These are phyloP conservation scores for Bombylius discolor DNA, from an alignment of 2,888 invertebrate genomes.

Conservation along the genomic window DNA sequence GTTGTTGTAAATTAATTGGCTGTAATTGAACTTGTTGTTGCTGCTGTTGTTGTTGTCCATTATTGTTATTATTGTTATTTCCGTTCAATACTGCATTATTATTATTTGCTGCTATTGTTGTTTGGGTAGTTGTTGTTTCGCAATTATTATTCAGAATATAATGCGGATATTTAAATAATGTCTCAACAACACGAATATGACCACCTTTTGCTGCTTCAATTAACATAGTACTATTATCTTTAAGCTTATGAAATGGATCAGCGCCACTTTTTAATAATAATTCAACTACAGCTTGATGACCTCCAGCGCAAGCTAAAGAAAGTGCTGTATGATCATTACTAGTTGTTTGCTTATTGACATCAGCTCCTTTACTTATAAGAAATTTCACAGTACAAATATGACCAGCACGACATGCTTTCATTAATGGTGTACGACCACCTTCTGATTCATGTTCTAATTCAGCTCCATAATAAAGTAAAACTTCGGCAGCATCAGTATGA, in stretches of 20 bases:
- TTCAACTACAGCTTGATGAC: conserved; percentile 88
- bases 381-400: conserved; percentile 94
- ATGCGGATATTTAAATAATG: conserved; percentile 88
- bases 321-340: conserved; percentile 96
- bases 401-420: conserved; percentile 97
- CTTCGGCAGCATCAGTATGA: conserved; percentile 91
- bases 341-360: conserved; percentile 78
- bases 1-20: conserved; percentile 27
- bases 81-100: conserved; percentile 2
- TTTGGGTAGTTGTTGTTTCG: conserved; percentile 25
- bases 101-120: conserved; percentile 19
- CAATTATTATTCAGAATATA: conserved; percentile 53
- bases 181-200: conserved; percentile 87
- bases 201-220: conserved; percentile 98
- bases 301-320: conserved; percentile 91
- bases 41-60: conserved; percentile 30
- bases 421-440: conserved; percentile 91
- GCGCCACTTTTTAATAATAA: conserved; percentile 81
- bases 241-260: conserved; percentile 91
- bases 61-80: conserved; percentile 7
- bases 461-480: conserved; percentile 80
- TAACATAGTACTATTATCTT: conserved; percentile 96
- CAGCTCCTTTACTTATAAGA: conserved; percentile 75
- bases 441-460: conserved; percentile 92
- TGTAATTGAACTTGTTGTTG: conserved; percentile 30